Percentiles rank a stretch among this genome's conserved stretches.
Evolutionary conservation across 2,888 invertebrate genomes (phyloP).

Genomic region (Plusia festucae): DNA sequence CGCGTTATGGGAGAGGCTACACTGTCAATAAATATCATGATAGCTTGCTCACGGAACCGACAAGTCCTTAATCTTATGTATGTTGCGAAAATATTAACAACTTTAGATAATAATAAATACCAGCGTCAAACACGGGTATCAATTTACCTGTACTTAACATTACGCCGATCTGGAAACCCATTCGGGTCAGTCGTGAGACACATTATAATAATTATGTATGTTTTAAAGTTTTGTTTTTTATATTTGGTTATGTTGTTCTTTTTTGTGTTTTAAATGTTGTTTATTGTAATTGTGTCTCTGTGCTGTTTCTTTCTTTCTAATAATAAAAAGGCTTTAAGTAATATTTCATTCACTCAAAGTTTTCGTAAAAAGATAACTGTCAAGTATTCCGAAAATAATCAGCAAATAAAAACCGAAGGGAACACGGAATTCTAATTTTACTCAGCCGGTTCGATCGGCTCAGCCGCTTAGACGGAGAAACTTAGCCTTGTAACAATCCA

Average conservation of each 20-base stretch:
- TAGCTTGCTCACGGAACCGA: neutral
- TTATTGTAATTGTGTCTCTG: too few relatives aligned
- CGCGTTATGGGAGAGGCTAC: conserved; percentile 41
- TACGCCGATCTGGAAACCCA: too few relatives aligned
- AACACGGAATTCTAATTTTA: conserved; percentile 50
- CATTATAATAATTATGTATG: too few relatives aligned
- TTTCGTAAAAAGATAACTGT: conserved; percentile 38
- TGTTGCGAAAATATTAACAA: neutral
- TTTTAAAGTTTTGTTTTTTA: too few relatives aligned
- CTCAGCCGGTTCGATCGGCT: conserved; percentile 48
- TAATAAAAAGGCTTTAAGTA: neutral
- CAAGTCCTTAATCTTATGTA: neutral
- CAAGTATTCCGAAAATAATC: conserved; percentile 42
- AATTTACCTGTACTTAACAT: too few relatives aligned
- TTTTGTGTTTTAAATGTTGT: too few relatives aligned
- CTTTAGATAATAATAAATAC: too few relatives aligned
- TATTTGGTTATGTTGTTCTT: too few relatives aligned
- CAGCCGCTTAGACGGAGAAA: conserved; percentile 49
- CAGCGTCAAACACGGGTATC: too few relatives aligned
- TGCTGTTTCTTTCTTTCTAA: too few relatives aligned
- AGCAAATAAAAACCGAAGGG: conserved; percentile 44
- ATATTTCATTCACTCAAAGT: neutral
- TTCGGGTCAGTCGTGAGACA: too few relatives aligned
- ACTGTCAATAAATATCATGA: conserved; percentile 7
- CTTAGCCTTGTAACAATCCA: conserved; percentile 48